Conservation (phyloP, 2,888 invertebrate species). For the Patella pellucida region DNA sequence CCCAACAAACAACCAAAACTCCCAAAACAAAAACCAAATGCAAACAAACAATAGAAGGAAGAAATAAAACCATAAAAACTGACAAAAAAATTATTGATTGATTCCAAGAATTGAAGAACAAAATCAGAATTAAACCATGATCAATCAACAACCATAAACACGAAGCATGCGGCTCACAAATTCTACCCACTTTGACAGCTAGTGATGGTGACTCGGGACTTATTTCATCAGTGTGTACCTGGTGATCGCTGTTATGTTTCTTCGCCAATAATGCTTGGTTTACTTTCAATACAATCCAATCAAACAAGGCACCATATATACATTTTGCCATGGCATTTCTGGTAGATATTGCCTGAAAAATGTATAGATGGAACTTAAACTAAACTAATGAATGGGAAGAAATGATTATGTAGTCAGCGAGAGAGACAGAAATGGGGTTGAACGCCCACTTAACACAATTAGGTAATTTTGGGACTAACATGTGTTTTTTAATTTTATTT, state of each 20-base stretch:
- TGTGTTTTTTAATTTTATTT: too few relatives aligned
- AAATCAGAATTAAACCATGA: slow-evolving; percentile 9
- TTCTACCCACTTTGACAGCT: slow-evolving; percentile 9
- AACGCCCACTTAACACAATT: too few relatives aligned
- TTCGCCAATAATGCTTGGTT: slow-evolving; percentile 94
- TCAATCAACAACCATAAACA: background rate
- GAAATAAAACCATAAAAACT: background rate
- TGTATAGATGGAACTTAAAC: background rate
- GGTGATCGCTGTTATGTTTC: slow-evolving; percentile 85
- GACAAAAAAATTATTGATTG: background rate
- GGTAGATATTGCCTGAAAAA: slow-evolving; percentile 64
- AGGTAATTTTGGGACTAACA: too few relatives aligned
- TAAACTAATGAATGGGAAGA: too few relatives aligned
- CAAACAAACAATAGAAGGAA: background rate
- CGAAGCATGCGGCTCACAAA: slow-evolving; percentile 5
- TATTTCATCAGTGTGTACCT: slow-evolving; percentile 67
- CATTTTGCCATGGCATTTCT: slow-evolving; percentile 97
- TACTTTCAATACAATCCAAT: slow-evolving; percentile 97
- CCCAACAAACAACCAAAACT: background rate
- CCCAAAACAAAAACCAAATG: background rate
- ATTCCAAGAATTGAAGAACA: background rate
- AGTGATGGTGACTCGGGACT: background rate
- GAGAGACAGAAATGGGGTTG: too few relatives aligned
- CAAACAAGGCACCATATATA: slow-evolving; percentile 94
- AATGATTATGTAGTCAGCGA: too few relatives aligned